Percentiles rank a stretch among this genome's conserved stretches.
Conservation (phyloP, 2,797 vertebrate genomes). For the Basileuterus tristriatus region DNA sequence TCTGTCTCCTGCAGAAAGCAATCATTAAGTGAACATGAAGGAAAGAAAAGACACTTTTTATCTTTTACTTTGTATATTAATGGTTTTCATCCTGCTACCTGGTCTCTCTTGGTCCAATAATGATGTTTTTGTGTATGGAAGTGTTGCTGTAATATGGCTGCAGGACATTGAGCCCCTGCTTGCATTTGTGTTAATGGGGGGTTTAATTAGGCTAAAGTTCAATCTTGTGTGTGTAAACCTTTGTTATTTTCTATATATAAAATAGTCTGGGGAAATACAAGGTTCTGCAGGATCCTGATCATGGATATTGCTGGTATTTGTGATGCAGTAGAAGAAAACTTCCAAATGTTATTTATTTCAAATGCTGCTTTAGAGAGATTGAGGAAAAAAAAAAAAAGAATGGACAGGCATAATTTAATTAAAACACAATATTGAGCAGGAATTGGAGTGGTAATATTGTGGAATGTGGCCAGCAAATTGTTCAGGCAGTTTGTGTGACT, state of each 20-base stretch:
- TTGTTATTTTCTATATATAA: neutral
- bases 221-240: neutral
- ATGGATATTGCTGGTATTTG: neutral
- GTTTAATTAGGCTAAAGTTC: neutral
- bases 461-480: neutral
- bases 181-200: neutral
- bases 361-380: neutral
- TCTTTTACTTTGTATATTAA: neutral
- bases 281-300: neutral
- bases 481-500: neutral
- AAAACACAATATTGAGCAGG: neutral
- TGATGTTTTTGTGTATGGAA: neutral
- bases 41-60: constrained; percentile 24
- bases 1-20: constrained; percentile 57
- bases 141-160: neutral
- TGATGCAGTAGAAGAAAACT: neutral
- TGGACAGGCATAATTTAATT: neutral
- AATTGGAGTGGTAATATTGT: neutral
- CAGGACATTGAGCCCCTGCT: neutral
- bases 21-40: constrained; percentile 56
- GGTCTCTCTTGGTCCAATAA: neutral
- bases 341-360: neutral
- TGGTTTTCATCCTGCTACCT: neutral
- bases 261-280: neutral
- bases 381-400: neutral